Conservation (phyloP, 2,888 invertebrate species). For the Melanargia galathea region DNA sequence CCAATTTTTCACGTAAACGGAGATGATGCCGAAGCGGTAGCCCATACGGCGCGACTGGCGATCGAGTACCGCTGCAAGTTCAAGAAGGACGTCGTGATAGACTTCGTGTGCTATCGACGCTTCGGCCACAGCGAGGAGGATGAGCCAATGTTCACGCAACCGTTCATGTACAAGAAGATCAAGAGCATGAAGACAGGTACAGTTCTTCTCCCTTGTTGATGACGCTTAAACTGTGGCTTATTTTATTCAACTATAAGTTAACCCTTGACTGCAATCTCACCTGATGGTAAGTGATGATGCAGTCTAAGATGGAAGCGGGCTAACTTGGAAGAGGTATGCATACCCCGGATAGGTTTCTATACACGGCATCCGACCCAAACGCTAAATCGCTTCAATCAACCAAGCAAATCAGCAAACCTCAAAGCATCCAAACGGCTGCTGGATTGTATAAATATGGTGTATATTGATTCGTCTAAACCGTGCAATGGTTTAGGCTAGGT, state of each 20-base stretch:
- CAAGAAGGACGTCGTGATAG: slow-evolving; percentile 93
- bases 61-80: slow-evolving; percentile 94
- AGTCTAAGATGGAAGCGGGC: no score
- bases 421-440: no score
- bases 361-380: no score
- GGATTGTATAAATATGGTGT: no score
- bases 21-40: slow-evolving; percentile 96
- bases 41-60: slow-evolving; percentile 93
- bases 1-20: slow-evolving; percentile 98
- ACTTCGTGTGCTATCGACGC: slow-evolving; percentile 92
- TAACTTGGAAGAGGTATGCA: no score
- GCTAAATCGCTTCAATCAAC: no score
- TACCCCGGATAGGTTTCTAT: no score
- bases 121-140: slow-evolving; percentile 97
- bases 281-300: no score
- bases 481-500: no score
- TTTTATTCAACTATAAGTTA: not conserved
- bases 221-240: not conserved
- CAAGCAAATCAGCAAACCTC: no score
- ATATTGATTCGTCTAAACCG: no score
- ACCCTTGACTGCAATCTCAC: no score
- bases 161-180: slow-evolving; percentile 96
- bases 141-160: slow-evolving; percentile 97
- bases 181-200: slow-evolving; percentile 81
- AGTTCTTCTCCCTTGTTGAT: not conserved